These are phyloP conservation scores for Cuculus canorus DNA, from an alignment of 2,797 vertebrate genomes.

Conservation along the genomic window DNA sequence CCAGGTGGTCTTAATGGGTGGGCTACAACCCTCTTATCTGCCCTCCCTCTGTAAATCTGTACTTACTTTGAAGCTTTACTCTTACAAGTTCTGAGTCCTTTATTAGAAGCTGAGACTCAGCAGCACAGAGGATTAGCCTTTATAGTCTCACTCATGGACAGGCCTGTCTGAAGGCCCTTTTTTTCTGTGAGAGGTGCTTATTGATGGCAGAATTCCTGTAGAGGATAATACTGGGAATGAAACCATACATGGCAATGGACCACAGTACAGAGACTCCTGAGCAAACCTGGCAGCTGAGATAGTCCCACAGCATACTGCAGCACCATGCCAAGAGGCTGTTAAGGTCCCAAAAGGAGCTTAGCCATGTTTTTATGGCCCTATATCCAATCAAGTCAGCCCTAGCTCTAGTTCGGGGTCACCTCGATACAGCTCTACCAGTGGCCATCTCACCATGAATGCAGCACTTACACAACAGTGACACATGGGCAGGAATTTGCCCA, in stretches of 20 bases:
- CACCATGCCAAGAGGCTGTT: neutral
- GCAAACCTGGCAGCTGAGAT: neutral
- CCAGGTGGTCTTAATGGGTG: constrained; percentile 52
- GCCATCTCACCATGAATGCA: neutral
- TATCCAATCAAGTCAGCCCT: neutral
- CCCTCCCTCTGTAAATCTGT: constrained; percentile 35
- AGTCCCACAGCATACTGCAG: neutral
- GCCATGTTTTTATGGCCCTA: neutral
- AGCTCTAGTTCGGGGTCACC: neutral
- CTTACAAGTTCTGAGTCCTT: constrained; percentile 23
- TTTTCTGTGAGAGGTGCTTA: neutral
- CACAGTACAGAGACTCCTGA: neutral
- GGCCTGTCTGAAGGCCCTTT: neutral
- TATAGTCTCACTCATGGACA: neutral
- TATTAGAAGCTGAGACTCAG: constrained; percentile 27
- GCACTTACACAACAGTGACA: neutral
- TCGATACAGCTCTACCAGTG: neutral
- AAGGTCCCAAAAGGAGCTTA: neutral
- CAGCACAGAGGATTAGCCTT: constrained; percentile 21
- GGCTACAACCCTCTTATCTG: constrained; percentile 17
- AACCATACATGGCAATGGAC: neutral
- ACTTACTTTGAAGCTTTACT: constrained; percentile 49
- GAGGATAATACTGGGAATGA: neutral
- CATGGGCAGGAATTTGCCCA: neutral
- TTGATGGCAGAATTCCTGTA: neutral